These are phyloP conservation scores for Karalla daura DNA, from an alignment of 2,797 vertebrate species.

Conservation along the genomic window DNA sequence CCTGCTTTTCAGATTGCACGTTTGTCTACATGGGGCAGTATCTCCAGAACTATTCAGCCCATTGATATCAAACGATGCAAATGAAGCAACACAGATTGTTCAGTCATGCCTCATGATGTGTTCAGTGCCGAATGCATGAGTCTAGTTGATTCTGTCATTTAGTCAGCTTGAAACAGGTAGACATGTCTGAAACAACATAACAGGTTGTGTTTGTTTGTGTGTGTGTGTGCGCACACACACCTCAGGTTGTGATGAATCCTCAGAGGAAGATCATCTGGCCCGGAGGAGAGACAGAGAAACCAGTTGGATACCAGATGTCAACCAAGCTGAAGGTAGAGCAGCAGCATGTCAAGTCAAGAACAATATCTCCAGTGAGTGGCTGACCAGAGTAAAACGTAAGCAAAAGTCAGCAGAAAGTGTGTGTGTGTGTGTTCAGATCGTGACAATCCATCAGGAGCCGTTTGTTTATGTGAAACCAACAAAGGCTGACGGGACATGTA, in stretches of 20 bases:
- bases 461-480: conserved; percentile 97
- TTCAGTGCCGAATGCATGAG: no score
- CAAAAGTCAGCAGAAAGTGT: not conserved
- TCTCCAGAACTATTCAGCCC: no score
- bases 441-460: conserved; percentile 97
- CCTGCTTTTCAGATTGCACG: no score
- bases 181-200: conserved; percentile 12
- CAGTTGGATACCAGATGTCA: conserved; percentile 98
- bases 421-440: conserved; percentile 84
- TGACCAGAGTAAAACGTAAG: no score
- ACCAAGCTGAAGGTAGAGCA: conserved; percentile 92
- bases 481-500: conserved; percentile 90
- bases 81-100: no score
- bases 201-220: conserved; percentile 23
- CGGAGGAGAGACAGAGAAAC: conserved; percentile 95
- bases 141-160: conserved; percentile 54
- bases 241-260: conserved; percentile 93
- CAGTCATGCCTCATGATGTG: no score
- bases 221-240: conserved; percentile 14
- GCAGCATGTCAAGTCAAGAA: no score
- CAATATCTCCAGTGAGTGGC: no score
- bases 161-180: conserved; percentile 30
- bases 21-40: no score
- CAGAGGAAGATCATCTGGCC: conserved; percentile 98
- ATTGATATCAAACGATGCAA: no score